Evolutionary conservation across 1,140 invertebrate genomes (phyloP), one percentile per base, ranked within the genome.

Genomic region (Lamellibrachia luymesi): DNA sequence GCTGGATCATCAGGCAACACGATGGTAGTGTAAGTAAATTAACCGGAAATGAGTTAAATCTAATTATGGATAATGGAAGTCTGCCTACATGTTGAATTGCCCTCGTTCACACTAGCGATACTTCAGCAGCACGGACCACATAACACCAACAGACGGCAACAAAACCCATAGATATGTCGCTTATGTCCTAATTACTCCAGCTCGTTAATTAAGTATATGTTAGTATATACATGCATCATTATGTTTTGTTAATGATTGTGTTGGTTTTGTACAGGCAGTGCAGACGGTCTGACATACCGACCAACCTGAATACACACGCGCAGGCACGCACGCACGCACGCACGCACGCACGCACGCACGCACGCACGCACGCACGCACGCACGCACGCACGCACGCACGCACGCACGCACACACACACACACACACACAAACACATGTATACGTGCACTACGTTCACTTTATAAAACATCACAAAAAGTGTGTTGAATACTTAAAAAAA

Each of bases 321-420:
- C 91, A 93, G 91, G 38, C 92, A 93, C 56, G 10, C 56, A 93
- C 13, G 6, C 92, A 92, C 13, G n/a, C 91, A 93, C 56, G 38
- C 92, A 93, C 56, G 2, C 91, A 93, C 10, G 2, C 7, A 92
- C 91, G 2, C 56, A 93, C 56, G 1, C 49, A 91, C 27, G 1
- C 64, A 80, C 4, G 1, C 64, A 80, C 17, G 1, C 17, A 80
- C 13, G 1, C 64, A 80, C 8, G 0, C 17, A 8, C 13, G 1
- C 17, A 22, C 64, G 4, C 17, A 80, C 25, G 0, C 7, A 80
- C 7, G 1, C 64, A 80, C 4, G 1, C 64, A 80, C 7, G 0
- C 64, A 22, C 4, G 0, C 64, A 17, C 64, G 0, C 17, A 80
- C 13, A 13, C 52, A 56, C 52, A 56, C 52, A 56, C 13, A 56